phyloP scores from a whole-genome alignment of 2,113 vertebrate species.

The Neoarius graeffei region DNA sequence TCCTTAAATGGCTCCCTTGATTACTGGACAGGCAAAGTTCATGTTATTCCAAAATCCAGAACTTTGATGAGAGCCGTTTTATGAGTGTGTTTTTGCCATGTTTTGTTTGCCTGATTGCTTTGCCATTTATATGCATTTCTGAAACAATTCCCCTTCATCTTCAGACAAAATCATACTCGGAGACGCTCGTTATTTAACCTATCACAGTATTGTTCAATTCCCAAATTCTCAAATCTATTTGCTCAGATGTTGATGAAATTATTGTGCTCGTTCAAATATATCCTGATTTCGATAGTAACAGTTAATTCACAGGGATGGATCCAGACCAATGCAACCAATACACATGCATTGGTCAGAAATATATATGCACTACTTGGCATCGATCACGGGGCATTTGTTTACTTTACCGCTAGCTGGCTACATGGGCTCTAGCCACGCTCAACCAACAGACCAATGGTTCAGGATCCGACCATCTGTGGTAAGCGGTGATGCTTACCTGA shows the following conservation, averaged over 20 bases:
- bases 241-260: not conserved
- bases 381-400: too few relatives aligned
- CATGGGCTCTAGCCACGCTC: too few relatives aligned
- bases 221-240: not conserved
- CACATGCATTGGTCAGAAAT: too few relatives aligned
- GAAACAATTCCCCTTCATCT: not conserved
- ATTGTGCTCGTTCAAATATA: not conserved
- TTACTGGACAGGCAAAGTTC: conserved; percentile 8
- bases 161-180: too few relatives aligned
- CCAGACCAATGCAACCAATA: too few relatives aligned
- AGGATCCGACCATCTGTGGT: too few relatives aligned
- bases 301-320: too few relatives aligned
- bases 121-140: not conserved
- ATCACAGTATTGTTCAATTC: not conserved
- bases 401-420: too few relatives aligned
- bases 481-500: too few relatives aligned
- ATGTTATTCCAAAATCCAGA: conserved; percentile 17
- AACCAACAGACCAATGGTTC: too few relatives aligned
- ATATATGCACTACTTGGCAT: too few relatives aligned
- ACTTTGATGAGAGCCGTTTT: not conserved
- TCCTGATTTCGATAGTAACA: not conserved
- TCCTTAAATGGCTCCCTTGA: conserved; percentile 9
- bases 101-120: not conserved
- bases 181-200: too few relatives aligned
- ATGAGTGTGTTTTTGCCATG: not conserved